A percentile compares a stretch with the other conserved stretches of the same genome.
phyloP scores from a whole-genome alignment of 2,113 vertebrate species.

The Urocitellus parryii region DNA sequence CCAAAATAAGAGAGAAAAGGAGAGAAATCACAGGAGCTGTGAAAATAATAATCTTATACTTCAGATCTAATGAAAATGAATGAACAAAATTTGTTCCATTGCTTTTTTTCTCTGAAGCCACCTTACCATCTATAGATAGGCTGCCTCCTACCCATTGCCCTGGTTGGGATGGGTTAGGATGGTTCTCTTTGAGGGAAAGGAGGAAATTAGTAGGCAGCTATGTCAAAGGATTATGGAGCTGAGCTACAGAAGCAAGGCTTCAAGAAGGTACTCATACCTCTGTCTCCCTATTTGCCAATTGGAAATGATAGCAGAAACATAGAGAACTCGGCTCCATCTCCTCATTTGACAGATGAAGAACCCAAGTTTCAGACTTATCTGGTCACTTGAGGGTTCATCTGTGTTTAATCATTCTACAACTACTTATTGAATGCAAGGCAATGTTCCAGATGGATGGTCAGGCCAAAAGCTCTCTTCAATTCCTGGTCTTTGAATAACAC shows the following conservation, averaged over 20 bases:
- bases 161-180: not conserved
- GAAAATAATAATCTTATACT: conserved; percentile 20
- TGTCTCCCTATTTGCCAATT: not conserved
- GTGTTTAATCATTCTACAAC: conserved; percentile 29
- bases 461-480: conserved; percentile 41
- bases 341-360: conserved; percentile 38
- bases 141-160: no score
- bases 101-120: conserved; percentile 2
- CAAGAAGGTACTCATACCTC: not conserved
- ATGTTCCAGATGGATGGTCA: not conserved
- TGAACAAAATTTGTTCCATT: not conserved
- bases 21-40: not conserved
- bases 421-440: not conserved
- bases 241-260: not conserved
- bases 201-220: not conserved
- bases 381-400: not conserved
- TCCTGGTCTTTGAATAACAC: not conserved
- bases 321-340: not conserved
- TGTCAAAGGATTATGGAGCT: not conserved
- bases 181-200: not conserved
- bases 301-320: not conserved
- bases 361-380: not conserved
- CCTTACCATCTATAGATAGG: not conserved
- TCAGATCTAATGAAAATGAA: not conserved
- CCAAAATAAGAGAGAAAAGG: not conserved